These are phyloP conservation scores for Mystacides longicornis DNA, from an alignment of 2,888 invertebrate species.

Conservation along the genomic window DNA sequence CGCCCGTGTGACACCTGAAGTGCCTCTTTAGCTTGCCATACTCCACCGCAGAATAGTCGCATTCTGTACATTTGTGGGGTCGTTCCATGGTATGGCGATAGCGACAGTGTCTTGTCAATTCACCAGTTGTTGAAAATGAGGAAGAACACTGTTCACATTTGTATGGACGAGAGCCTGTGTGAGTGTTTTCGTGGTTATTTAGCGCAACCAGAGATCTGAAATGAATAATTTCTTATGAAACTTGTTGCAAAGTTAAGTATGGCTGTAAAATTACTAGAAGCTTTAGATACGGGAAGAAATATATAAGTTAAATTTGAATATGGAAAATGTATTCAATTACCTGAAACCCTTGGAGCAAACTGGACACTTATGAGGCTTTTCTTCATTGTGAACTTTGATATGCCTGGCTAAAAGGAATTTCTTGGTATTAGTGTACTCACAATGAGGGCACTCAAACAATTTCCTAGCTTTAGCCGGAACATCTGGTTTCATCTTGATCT, in stretches of 20 bases:
- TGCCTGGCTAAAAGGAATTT: slow-evolving; percentile 68
- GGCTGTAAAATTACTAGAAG: background rate
- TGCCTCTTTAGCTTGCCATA: slow-evolving; percentile 91
- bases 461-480: slow-evolving; percentile 46
- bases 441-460: slow-evolving; percentile 72
- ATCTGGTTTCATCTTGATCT: slow-evolving; percentile 55
- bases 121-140: slow-evolving; percentile 49
- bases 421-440: slow-evolving; percentile 77
- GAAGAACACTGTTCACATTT: slow-evolving; percentile 31
- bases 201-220: slow-evolving; percentile 61
- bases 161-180: slow-evolving; percentile 77
- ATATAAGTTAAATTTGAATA: background rate
- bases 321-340: slow-evolving; percentile 17
- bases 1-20: slow-evolving; percentile 90
- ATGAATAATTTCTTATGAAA: background rate
- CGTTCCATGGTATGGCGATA: slow-evolving; percentile 96
- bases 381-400: slow-evolving; percentile 81
- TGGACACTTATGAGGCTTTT: slow-evolving; percentile 77
- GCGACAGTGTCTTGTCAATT: slow-evolving; percentile 85
- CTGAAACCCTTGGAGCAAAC: slow-evolving; percentile 84
- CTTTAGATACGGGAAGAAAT: background rate
- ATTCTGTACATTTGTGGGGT: slow-evolving; percentile 93
- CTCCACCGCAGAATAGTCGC: slow-evolving; percentile 95
- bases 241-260: background rate
- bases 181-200: slow-evolving; percentile 83